Conservation (phyloP, 2,888 invertebrate species). For the Encarsia formosa region DNA sequence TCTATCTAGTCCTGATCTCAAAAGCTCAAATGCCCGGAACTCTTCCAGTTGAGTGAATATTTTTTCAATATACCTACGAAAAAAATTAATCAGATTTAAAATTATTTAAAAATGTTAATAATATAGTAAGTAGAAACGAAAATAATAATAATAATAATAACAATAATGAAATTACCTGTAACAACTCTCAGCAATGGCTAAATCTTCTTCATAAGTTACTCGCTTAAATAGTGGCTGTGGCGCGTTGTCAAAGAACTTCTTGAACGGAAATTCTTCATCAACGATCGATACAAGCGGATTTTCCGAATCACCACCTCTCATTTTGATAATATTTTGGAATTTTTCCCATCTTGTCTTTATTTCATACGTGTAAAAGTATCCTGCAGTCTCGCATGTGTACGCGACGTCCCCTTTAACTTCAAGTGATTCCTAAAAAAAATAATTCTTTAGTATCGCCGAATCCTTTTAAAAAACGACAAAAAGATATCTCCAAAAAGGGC, state of each 20-base stretch:
- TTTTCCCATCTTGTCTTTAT: constrained; percentile 88
- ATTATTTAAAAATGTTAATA: not conserved
- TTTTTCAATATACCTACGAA: constrained; percentile 76
- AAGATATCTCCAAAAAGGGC: too few species aligned
- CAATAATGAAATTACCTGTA: constrained; percentile 59
- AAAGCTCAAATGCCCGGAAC: constrained; percentile 94
- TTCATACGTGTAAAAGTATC: constrained; percentile 95
- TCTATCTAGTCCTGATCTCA: constrained; percentile 91
- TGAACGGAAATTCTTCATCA: constrained; percentile 86
- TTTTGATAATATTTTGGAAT: constrained; percentile 65
- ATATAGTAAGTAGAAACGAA: too few species aligned
- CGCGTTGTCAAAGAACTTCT: constrained; percentile 87
- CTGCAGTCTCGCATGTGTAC: constrained; percentile 98
- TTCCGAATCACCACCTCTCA: constrained; percentile 48
- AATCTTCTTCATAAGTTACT: constrained; percentile 71
- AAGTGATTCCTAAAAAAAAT: constrained; percentile 62
- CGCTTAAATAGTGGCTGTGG: constrained; percentile 89
- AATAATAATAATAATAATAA: not conserved
- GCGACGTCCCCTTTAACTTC: constrained; percentile 84
- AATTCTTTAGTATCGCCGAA: not conserved
- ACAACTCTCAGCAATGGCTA: constrained; percentile 88
- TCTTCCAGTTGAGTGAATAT: constrained; percentile 97
- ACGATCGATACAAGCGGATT: constrained; percentile 55
- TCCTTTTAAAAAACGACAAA: too few species aligned
- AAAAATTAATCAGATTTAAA: constrained; percentile 1